Percentiles rank a stretch among this genome's conserved stretches.
Evolutionary conservation across 2,888 invertebrate species (phyloP).

Genomic region (Notocelia uddmanniana): DNA sequence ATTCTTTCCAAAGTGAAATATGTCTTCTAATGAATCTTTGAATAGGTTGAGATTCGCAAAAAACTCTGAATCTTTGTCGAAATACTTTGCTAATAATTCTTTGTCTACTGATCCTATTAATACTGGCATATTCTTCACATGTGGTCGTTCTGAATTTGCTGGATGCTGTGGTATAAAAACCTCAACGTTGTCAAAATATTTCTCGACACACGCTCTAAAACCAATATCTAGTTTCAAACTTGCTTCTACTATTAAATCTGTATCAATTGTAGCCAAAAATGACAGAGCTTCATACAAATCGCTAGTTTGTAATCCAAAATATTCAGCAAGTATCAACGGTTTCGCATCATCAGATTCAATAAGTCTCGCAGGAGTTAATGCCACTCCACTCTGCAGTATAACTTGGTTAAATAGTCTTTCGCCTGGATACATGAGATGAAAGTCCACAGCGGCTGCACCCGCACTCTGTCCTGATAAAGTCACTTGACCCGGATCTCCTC

Average conservation of each 20-base stretch:
- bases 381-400: constrained; percentile 45
- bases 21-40: constrained; percentile 8
- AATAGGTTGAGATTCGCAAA: constrained; percentile 31
- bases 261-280: constrained; percentile 29
- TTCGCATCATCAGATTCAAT: constrained; percentile 12
- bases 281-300: constrained; percentile 36
- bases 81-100: constrained; percentile 26
- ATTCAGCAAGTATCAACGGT: constrained; percentile 36
- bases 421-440: constrained; percentile 44
- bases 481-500: constrained; percentile 42
- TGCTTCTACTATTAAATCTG: constrained; percentile 35
- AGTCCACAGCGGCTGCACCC: constrained; percentile 46
- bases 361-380: constrained; percentile 29
- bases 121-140: constrained; percentile 40
- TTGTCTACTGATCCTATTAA: constrained; percentile 41
- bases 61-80: constrained; percentile 8
- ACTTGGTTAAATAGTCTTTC: constrained; percentile 43
- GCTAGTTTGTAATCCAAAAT: constrained; percentile 30
- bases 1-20: constrained; percentile 29
- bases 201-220: constrained; percentile 41
- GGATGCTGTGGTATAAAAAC: constrained; percentile 34
- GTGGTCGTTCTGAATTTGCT: constrained; percentile 9
- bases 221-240: constrained; percentile 14
- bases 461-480: constrained; percentile 48
- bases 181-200: constrained; percentile 28